Evolutionary conservation across 2,888 invertebrate species (phyloP).

Genomic region (Drosophila affinis): DNA sequence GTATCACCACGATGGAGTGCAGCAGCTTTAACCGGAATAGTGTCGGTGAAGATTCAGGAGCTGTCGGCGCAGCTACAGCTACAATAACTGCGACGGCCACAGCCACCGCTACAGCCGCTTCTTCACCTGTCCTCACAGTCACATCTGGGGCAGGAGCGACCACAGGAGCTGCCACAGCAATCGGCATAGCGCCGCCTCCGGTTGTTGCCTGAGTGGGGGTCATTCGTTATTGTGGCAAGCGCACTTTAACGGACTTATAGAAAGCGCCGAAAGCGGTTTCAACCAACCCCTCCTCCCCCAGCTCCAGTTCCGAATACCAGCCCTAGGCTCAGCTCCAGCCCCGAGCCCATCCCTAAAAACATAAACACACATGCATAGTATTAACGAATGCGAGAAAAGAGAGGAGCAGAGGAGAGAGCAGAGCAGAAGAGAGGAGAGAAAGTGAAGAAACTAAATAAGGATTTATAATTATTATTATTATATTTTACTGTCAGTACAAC

Average conservation of each 20-base stretch:
- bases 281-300: conserved; percentile 23
- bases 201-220: conserved; percentile 83
- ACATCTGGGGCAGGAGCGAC: conserved; percentile 11
- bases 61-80: background rate
- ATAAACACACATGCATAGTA: conserved; percentile 40
- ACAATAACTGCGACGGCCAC: conserved; percentile 19
- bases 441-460: conserved; percentile 14
- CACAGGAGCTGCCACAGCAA: conserved; percentile 35
- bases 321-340: no score
- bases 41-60: conserved; percentile 8
- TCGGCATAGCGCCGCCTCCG: conserved; percentile 75
- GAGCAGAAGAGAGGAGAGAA: background rate
- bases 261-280: conserved; percentile 54
- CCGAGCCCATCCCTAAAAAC: background rate
- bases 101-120: conserved; percentile 13
- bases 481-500: conserved; percentile 33
- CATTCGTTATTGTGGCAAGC: conserved; percentile 81
- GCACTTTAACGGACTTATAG: conserved; percentile 80
- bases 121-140: conserved; percentile 21
- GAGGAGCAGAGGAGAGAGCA: background rate
- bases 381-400: conserved; percentile 30
- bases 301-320: conserved; percentile 29
- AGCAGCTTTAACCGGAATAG: conserved; percentile 42
- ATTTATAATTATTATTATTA: conserved; percentile 21
- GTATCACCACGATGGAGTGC: conserved; percentile 54